A percentile compares a stretch with the other conserved stretches of the same genome.
These are phyloP conservation scores for Falco concolor DNA, from an alignment of 2,797 vertebrate genomes.

Conservation along the genomic window DNA sequence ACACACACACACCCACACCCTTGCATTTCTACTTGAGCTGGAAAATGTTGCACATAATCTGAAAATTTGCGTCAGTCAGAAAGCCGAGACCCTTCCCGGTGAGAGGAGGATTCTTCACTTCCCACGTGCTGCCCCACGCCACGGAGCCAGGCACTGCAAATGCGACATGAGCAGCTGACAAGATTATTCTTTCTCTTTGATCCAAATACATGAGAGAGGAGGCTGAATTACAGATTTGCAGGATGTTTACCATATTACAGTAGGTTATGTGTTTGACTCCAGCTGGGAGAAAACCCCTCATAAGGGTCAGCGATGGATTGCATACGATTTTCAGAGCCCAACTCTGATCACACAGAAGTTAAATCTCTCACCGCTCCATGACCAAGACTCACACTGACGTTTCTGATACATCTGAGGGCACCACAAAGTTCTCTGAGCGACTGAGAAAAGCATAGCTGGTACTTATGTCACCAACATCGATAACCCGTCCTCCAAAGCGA, in stretches of 20 bases:
- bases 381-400: not conserved
- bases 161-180: not conserved
- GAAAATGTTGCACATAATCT: not conserved
- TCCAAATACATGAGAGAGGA: not conserved
- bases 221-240: not conserved
- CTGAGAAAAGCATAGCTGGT: not conserved
- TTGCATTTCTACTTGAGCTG: not conserved
- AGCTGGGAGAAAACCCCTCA: not conserved
- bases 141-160: not conserved
- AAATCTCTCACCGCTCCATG: not conserved
- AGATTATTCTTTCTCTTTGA: not conserved
- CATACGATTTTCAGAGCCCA: not conserved
- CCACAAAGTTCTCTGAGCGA: not conserved
- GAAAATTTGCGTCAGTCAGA: not conserved
- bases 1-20: not conserved
- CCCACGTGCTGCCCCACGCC: not conserved
- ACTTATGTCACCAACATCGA: not conserved
- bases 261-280: not conserved
- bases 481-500: not conserved
- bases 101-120: not conserved
- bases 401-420: not conserved
- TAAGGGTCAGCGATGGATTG: not conserved
- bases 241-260: not conserved
- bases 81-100: not conserved
- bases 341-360: not conserved